These are phyloP conservation scores for Caenorhabditis plicata DNA, from an alignment of 2,888 invertebrate genomes.

Conservation along the genomic window DNA sequence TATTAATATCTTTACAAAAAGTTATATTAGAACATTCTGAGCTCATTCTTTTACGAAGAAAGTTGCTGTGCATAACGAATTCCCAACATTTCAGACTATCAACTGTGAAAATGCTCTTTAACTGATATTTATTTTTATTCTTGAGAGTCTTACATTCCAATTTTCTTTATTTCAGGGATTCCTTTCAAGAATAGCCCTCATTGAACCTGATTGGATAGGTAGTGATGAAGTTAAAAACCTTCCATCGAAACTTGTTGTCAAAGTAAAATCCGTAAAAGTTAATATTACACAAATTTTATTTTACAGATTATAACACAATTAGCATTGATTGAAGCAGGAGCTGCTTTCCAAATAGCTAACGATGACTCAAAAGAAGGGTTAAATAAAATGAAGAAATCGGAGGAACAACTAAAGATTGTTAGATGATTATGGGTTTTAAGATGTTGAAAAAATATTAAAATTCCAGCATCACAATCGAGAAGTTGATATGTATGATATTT, in stretches of 20 bases:
- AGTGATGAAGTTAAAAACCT: not conserved
- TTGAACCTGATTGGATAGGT: slow-evolving; percentile 11
- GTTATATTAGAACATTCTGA: no score
- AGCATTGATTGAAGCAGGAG: no score
- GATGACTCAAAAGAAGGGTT: slow-evolving; percentile 10
- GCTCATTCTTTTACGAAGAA: no score
- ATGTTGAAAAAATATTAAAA: slow-evolving; percentile 4
- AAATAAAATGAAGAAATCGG: slow-evolving; percentile 11
- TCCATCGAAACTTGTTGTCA: slow-evolving; percentile 12
- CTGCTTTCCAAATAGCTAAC: no score
- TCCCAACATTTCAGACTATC: no score
- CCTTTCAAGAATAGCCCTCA: slow-evolving; percentile 20
- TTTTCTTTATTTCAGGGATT: slow-evolving; percentile 19
- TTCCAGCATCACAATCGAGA: slow-evolving; percentile 19
- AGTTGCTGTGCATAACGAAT: no score
- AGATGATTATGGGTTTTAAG: no score
- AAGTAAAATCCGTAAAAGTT: slow-evolving; percentile 3
- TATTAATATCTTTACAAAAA: no score
- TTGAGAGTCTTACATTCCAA: no score
- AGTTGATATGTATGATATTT: slow-evolving; percentile 18
- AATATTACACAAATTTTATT: not conserved
- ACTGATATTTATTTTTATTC: no score
- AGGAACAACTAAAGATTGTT: slow-evolving; percentile 20
- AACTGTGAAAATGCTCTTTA: no score
- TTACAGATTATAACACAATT: slow-evolving; percentile 4